Conservation (phyloP, 2,113 vertebrate species). For the Misgurnus anguillicaudatus region DNA sequence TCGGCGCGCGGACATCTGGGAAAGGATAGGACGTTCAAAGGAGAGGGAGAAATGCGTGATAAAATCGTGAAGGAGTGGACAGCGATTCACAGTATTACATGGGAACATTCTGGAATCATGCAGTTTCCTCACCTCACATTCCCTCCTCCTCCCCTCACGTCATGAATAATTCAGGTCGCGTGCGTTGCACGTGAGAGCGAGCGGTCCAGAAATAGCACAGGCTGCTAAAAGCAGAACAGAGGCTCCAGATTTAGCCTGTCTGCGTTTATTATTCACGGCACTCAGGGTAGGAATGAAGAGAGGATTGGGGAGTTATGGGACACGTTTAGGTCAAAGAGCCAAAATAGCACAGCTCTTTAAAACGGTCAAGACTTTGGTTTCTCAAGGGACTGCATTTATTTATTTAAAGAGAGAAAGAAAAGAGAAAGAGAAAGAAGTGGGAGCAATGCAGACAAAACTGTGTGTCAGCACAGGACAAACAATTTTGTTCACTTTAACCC, state of each 20-base stretch:
- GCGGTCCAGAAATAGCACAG: conserved; percentile 63
- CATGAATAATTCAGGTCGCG: conserved; percentile 67
- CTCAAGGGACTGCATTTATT: conserved; percentile 24
- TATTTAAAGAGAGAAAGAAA: conserved; percentile 11
- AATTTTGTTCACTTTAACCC: neutral
- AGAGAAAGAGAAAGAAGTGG: neutral
- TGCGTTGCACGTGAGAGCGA: conserved; percentile 55
- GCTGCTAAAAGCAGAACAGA: conserved; percentile 66
- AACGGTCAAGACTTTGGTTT: conserved; percentile 46
- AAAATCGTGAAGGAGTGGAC: conserved; percentile 15
- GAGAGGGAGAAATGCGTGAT: conserved; percentile 21
- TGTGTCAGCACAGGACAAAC: conserved; percentile 6
- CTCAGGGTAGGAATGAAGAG: conserved; percentile 55
- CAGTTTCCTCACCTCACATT: conserved; percentile 51
- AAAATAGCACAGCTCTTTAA: conserved; percentile 34
- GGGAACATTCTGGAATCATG: neutral
- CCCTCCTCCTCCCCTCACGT: conserved; percentile 17
- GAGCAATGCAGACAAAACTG: neutral
- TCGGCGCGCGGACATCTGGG: neutral
- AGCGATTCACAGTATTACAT: neutral
- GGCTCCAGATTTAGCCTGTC: conserved; percentile 60
- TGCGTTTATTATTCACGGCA: conserved; percentile 66
- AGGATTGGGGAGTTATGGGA: conserved; percentile 52
- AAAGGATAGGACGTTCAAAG: neutral
- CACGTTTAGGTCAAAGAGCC: conserved; percentile 47